Base-by-base conservation (phyloP, 2,888 invertebrate species). In the Pycnomerus fuliginosus region DNA sequence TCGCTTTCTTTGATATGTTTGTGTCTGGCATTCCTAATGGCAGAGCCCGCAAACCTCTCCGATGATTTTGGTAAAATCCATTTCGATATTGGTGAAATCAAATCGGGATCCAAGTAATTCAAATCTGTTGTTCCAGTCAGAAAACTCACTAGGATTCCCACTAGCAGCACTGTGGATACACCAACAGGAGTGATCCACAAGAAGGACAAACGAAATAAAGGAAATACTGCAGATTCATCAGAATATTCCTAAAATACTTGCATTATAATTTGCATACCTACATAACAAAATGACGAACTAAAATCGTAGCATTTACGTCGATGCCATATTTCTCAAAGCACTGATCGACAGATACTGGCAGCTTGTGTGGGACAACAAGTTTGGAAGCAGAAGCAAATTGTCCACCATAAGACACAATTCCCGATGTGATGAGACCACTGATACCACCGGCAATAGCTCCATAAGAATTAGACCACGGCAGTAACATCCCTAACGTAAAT, bases 171-270 rank as follows among this genome's bases (percentile, higher is more conserved):
- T 0, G 83, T 77, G 0, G 77, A 33, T 0, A 85, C 76, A 0
- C 89, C 90, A 34, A 87, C 74, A 0, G 86, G 84, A 23, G 87
- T 84, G 44, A 89, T 84, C 89, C 89, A 90, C 65, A 88, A 83
- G 68, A 87, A 90, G 0, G 89, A 89, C 28, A 90, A 62, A 5
- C 86, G 81, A 71, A 88, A 90, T 8, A 89, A 65, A 0, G 86
- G 85, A 67, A 87, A 89, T 30, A 85, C 76, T 34, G 72, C 65
- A 2, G 76, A 76, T 62, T 77, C 75, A 49, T 76, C 73, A 1
- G 67, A 62, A 50, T 62, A 63, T 1, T 32, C 37, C 49, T 55
- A 31, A 14, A 51, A 48, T 20, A 20, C 8, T n/a, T n/a, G n/a
- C n/a, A 34, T 11, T 29, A 5, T 34, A 5, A 3, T 22, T 12